Base-by-base conservation (phyloP, 1,140 invertebrate species). In the Rhynchophorus ferrugineus region DNA sequence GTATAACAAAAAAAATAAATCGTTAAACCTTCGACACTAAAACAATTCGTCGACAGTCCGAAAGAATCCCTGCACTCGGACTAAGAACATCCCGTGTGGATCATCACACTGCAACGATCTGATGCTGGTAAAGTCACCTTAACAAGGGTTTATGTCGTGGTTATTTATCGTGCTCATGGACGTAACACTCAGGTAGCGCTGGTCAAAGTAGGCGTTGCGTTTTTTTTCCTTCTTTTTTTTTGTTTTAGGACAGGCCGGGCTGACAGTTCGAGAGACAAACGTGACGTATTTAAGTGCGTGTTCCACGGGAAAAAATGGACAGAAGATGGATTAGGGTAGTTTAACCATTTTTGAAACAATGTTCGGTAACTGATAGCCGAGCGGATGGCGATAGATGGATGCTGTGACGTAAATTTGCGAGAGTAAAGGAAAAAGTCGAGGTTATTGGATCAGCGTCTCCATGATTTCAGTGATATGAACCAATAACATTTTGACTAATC, bases 121-220 rank as follows among this genome's bases (percentile, higher is more conserved):
- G 61, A 62, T 65, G 61, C 57, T 65, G 60, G 54, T 60, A 54
- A 49, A 44, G 22, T 50, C 41, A 42, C 56, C 47, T 60, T 66
- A 66, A 66, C 62, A 66, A 64, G 64, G 64, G 64, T 63, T 65
- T 60, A 57, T 66, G 64, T 64, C 64, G 58, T 49, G 41, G 59
- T 66, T 61, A 66, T 66, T 64, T 66, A 66, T 66, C 57, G 57
- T 57, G 51, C 58, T 54, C 56, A 57, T 49, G 62, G 62, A 64
- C 53, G 61, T 61, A 66, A 66, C 64, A 63, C 62, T 62, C 64
- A 66, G 64, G 62, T 66, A 66, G 64, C 64, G 54, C 56, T 56
- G 60, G 59, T 59, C 62, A 56, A 60, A 59, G 64, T 66, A 64
- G 64, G 64, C 62, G 64, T 64, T 64, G 54, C 54, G 52, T 61